These are phyloP conservation scores for Rhopilema esculentum DNA, from an alignment of 30 jellyfish, hydroid and myxozoan genomes.

Conservation along the genomic window DNA sequence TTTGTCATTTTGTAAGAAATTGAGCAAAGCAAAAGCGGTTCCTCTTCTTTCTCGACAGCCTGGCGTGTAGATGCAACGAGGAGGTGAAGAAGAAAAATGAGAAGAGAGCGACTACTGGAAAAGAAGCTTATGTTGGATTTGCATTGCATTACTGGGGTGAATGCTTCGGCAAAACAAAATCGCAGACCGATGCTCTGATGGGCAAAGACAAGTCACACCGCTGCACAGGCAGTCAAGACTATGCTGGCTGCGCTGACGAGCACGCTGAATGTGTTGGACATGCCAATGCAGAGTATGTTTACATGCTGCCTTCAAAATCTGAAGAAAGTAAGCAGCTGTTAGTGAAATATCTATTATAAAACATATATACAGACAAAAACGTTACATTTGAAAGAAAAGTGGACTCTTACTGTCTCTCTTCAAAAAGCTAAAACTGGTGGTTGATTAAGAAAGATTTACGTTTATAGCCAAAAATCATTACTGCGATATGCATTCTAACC, in stretches of 20 bases:
- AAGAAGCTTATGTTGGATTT: slow-evolving; percentile 29
- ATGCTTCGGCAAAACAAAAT: slow-evolving; percentile 22
- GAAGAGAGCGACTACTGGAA: neutral
- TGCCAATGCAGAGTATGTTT: slow-evolving; percentile 19
- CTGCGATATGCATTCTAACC: too few species aligned
- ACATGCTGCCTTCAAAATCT: too few species aligned
- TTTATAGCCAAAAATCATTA: too few species aligned
- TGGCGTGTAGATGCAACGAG: slow-evolving; percentile 25
- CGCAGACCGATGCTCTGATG: neutral
- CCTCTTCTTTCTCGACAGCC: neutral
- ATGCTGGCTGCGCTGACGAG: neutral
- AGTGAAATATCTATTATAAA: neutral
- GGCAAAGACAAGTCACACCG: neutral
- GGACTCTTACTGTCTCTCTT: neutral
- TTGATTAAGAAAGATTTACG: too few species aligned
- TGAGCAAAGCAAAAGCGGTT: too few species aligned
- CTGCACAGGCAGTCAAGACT: slow-evolving; percentile 38
- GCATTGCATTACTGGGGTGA: slow-evolving; percentile 37
- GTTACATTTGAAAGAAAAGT: neutral
- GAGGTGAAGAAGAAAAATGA: neutral
- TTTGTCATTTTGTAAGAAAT: too few species aligned
- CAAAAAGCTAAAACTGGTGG: too few species aligned
- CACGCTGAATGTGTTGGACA: slow-evolving; percentile 56
- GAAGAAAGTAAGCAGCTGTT: too few species aligned
- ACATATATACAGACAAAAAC: neutral